phyloP scores from a whole-genome alignment of 1,140 invertebrate species.

The Drosophila yakuba region DNA sequence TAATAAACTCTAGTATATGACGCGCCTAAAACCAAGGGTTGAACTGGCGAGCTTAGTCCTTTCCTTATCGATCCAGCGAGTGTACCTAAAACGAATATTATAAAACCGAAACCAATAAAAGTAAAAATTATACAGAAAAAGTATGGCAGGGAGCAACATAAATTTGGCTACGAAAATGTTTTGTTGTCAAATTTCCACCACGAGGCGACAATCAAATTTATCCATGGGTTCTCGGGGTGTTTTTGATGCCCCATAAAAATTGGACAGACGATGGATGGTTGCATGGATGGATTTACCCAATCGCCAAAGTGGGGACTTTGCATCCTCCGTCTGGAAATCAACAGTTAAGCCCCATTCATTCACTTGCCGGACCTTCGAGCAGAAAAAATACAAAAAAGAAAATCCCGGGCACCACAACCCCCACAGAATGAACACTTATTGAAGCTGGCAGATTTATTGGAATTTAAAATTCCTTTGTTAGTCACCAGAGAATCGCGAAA shows the following conservation, averaged over 20 bases:
- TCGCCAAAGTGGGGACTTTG: neutral
- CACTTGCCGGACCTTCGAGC: conserved; percentile 16
- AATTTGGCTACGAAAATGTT: conserved; percentile 71
- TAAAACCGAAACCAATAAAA: conserved; percentile 68
- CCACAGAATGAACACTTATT: conserved; percentile 58
- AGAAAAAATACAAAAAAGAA: neutral
- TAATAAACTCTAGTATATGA: conserved; percentile 78
- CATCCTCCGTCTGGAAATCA: conserved; percentile 45
- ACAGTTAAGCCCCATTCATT: conserved; percentile 52
- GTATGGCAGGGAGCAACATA: conserved; percentile 33
- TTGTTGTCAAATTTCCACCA: conserved; percentile 75
- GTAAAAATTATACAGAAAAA: conserved; percentile 63
- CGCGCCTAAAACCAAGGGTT: conserved; percentile 45
- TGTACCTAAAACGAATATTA: conserved; percentile 24
- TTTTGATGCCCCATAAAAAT: conserved; percentile 23
- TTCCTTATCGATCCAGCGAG: conserved; percentile 14
- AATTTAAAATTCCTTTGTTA: conserved; percentile 78
- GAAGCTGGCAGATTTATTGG: conserved; percentile 79
- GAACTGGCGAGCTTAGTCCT: conserved; percentile 31
- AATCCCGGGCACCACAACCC: neutral
- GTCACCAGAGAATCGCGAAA: conserved; percentile 55
- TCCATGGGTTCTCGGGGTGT: conserved; percentile 16
- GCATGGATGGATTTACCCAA: conserved; percentile 15
- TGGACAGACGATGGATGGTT: conserved; percentile 7
- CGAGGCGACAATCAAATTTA: conserved; percentile 73